Conservation (phyloP, 2,797 vertebrate species). For the Aldrovandia affinis region DNA sequence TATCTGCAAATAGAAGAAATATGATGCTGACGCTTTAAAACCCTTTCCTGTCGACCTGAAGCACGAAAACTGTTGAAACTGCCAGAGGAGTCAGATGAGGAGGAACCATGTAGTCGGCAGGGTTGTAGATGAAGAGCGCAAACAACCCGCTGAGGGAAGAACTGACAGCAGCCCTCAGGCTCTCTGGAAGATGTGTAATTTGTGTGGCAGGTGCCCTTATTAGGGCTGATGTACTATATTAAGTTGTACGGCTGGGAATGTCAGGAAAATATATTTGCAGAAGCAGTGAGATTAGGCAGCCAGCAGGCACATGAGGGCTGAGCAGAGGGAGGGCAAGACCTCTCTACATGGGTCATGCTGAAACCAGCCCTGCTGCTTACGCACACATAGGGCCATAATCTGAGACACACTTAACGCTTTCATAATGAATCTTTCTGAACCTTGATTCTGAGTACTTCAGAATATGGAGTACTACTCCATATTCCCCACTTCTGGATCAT, state of each 20-base stretch:
- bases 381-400: too few species aligned
- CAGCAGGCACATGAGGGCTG: too few species aligned
- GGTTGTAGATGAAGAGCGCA: background rate
- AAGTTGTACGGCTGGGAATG: background rate
- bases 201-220: background rate
- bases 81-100: background rate
- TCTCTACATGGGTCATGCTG: too few species aligned
- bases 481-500: background rate
- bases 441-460: background rate
- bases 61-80: background rate
- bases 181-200: background rate
- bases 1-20: too few species aligned
- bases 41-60: background rate
- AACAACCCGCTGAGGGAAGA: background rate
- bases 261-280: too few species aligned
- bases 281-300: too few species aligned
- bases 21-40: background rate
- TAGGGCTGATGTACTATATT: background rate
- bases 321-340: background rate
- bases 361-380: too few species aligned
- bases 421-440: background rate
- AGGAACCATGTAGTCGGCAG: background rate
- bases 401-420: too few species aligned
- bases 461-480: too few species aligned
- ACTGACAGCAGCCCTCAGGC: background rate